A percentile compares a stretch with the other conserved stretches of the same genome.
phyloP scores from a whole-genome alignment of 2,113 vertebrate species.

The Tragelaphus imberbis region DNA sequence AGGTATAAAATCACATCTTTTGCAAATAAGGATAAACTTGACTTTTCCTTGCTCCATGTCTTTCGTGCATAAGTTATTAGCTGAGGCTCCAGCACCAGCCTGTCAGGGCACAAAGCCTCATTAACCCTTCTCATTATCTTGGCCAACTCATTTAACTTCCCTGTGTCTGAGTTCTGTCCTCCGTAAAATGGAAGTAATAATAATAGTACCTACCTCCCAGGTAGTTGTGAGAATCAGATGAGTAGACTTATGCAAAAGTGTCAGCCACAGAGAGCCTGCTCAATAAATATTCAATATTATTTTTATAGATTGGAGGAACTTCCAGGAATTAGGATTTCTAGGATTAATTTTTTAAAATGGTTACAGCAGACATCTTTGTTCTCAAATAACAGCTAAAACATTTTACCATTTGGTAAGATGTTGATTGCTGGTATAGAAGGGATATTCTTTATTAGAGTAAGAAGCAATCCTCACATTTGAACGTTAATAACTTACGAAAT shows the following conservation, averaged over 20 bases:
- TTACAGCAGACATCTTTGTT: not conserved
- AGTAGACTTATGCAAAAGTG: not conserved
- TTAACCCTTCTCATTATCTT: not conserved
- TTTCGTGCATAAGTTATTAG: not conserved
- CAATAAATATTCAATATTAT: not conserved
- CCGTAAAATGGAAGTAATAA: not conserved
- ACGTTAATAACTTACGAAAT: not conserved
- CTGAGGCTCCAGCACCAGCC: not conserved
- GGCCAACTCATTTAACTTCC: not conserved
- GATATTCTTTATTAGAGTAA: not conserved
- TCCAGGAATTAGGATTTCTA: not conserved
- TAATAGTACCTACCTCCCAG: not conserved
- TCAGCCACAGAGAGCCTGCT: not conserved
- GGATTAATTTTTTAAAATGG: not conserved
- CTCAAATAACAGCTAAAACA: not conserved
- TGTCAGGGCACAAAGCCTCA: not conserved
- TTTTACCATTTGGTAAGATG: not conserved
- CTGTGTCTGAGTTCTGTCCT: not conserved
- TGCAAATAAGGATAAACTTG: not conserved
- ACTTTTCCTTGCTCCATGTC: not conserved
- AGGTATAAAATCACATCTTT: not conserved
- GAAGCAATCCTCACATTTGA: not conserved
- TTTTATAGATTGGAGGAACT: not conserved
- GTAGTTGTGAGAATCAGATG: not conserved
- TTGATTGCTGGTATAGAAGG: not conserved